Evolutionary conservation across 2,888 invertebrate genomes (phyloP).

Genomic region (Pristionchus maxplancki): DNA sequence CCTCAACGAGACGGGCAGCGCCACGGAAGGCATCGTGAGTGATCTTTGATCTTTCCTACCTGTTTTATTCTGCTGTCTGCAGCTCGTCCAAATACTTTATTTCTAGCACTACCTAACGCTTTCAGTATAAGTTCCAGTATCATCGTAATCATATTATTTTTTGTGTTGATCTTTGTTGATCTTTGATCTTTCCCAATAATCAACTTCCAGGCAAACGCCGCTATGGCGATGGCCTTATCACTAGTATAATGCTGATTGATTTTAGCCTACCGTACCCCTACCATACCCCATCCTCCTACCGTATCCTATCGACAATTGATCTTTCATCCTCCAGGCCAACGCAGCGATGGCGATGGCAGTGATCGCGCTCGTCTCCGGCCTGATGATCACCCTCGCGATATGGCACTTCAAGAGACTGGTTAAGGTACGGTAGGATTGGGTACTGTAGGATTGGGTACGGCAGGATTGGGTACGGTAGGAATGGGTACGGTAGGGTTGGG

Average conservation of each 20-base stretch:
- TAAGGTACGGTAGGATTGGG: not conserved
- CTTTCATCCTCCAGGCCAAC: conserved; percentile 6
- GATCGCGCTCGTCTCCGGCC: not conserved
- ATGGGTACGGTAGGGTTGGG: too few relatives aligned
- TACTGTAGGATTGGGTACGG: too few relatives aligned
- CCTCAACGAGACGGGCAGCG: not conserved
- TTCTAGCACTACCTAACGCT: too few relatives aligned
- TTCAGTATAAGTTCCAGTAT: too few relatives aligned
- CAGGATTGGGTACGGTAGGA: too few relatives aligned
- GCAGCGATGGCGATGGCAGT: conserved; percentile 28
- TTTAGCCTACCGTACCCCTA: too few relatives aligned
- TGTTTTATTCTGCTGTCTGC: not conserved
- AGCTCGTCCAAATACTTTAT: too few relatives aligned
- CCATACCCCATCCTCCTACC: not conserved
- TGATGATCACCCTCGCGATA: conserved; percentile 41
- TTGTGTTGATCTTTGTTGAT: not conserved
- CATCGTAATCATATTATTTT: too few relatives aligned
- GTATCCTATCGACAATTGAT: too few relatives aligned
- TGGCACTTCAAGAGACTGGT: conserved; percentile 27
- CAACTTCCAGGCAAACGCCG: not conserved
- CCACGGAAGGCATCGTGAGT: not conserved
- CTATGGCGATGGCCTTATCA: not conserved
- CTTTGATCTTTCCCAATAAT: conserved; percentile 6
- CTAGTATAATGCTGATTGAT: not conserved
- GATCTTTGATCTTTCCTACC: not conserved